Evolutionary conservation across 1,140 invertebrate species (phyloP), one percentile per base, ranked within the genome.

Genomic region (Leptinotarsa texana): DNA sequence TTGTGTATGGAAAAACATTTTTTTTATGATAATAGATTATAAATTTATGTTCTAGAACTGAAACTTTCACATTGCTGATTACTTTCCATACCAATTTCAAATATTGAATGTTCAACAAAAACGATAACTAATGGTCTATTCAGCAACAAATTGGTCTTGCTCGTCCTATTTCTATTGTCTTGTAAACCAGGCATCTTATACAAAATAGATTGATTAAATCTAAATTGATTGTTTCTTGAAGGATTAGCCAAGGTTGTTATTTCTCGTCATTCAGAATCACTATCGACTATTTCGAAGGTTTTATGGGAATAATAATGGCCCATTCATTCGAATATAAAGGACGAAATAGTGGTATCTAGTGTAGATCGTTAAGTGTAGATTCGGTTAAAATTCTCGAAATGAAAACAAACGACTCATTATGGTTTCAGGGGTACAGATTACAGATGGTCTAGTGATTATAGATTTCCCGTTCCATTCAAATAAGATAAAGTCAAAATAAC

Each of bases 111-210:
- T 65, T 33, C 21, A 65, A 65, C 21, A 65, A 65, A 65, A 65
- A 65, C 21, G 13, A 22, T 15, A 65, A 24, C 27, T 24, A 65
- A 24, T 22, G 63, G 21, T 65, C 27, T 21, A 33, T 65, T 27
- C 63, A 33, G 63, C 63, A 65, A 65, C 13, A 33, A 65, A 65
- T 65, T 65, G 63, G 13, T 22, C 4, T 65, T 65, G 63, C 63
- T 65, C 63, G 63, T 65, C 63, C 63, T 65, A 65, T 21, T 65
- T 65, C 63, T 33, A 65, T 79, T 78, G 51, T 57, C 51, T 57
- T 57, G 51, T 57, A 57, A 57, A 57, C 13, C 3, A 57, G 51
- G 15, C 51, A n/a, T n/a, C 17, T 15, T 15, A 5, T 18, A 57
- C 51, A 57, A 15, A 57, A 57, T 57, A 17, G 51, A 57, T 17